phyloP scores from a whole-genome alignment of 1,140 invertebrate species.

The Drosophila bocqueti region DNA sequence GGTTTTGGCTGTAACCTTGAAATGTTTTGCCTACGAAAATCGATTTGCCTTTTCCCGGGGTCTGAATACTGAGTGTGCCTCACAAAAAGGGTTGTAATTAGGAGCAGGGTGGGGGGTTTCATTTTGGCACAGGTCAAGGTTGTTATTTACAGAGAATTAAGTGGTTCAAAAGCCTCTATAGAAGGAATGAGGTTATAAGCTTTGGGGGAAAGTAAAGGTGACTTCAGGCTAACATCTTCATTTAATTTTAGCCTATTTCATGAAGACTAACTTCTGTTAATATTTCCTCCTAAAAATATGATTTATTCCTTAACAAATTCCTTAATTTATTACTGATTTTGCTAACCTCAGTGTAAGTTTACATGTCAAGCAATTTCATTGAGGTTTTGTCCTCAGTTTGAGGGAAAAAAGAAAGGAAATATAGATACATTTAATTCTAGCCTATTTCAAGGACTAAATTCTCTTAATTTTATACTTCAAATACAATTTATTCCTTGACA shows the following conservation, averaged over 20 bases:
- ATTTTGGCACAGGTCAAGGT: conserved; percentile 60
- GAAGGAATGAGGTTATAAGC: too few relatives aligned
- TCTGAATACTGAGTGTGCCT: not conserved
- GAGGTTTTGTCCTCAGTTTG: too few relatives aligned
- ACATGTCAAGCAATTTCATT: too few relatives aligned
- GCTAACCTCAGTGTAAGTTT: too few relatives aligned
- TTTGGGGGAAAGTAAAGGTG: not conserved
- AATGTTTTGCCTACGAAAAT: conserved; percentile 63
- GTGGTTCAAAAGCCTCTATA: too few relatives aligned
- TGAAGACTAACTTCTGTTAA: not conserved
- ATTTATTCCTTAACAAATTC: not conserved
- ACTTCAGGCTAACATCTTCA: not conserved
- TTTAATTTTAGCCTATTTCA: not conserved
- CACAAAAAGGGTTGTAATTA: conserved; percentile 76
- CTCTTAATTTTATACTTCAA: too few relatives aligned
- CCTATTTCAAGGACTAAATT: not conserved
- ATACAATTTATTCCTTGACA: not conserved
- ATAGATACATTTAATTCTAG: not conserved
- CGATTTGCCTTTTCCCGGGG: conserved; percentile 31
- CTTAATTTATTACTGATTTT: too few relatives aligned
- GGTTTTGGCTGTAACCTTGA: conserved; percentile 58
- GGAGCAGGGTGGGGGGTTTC: conserved; percentile 19
- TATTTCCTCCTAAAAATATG: too few relatives aligned
- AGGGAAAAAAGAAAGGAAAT: too few relatives aligned
- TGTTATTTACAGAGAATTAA: not conserved